Evolutionary conservation across 2,888 invertebrate genomes (phyloP).

Genomic region (Polyommatus iphigenia): DNA sequence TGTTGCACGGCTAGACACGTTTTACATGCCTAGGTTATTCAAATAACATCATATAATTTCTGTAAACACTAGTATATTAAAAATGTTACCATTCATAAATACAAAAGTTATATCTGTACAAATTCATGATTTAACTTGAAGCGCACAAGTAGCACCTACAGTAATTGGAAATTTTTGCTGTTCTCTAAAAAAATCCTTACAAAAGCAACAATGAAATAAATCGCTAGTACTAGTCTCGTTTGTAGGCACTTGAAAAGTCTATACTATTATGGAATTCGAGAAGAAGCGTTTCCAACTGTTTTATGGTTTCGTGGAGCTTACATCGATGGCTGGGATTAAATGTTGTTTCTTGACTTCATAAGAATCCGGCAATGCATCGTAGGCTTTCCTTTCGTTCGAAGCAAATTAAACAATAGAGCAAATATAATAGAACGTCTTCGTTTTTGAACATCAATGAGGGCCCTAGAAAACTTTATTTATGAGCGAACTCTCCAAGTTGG

Average conservation of each 20-base stretch:
- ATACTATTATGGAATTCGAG: conserved; percentile 31
- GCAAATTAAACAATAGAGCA: background rate
- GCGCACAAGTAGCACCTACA: conserved; percentile 19
- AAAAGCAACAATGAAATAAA: conserved; percentile 47
- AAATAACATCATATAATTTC: too few species aligned
- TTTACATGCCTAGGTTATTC: background rate
- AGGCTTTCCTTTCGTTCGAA: background rate
- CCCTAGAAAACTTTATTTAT: conserved; percentile 65
- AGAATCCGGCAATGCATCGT: background rate
- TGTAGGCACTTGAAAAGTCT: conserved; percentile 47
- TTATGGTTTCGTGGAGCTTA: background rate
- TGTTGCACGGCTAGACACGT: background rate
- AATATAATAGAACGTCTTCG: conserved; percentile 46
- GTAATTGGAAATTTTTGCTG: conserved; percentile 14
- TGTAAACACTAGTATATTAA: too few species aligned
- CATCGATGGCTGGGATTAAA: background rate
- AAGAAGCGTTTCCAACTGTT: conserved; percentile 5
- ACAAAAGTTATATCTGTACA: background rate
- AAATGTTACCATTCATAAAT: background rate
- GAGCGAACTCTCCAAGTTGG: conserved; percentile 55
- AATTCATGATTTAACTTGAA: background rate
- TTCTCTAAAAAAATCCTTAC: conserved; percentile 30
- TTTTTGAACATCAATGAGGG: conserved; percentile 53
- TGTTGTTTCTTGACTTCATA: background rate
- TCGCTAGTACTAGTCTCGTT: conserved; percentile 46